phyloP scores from a whole-genome alignment of 2,888 invertebrate species.

The Zeuzera pyrina region DNA sequence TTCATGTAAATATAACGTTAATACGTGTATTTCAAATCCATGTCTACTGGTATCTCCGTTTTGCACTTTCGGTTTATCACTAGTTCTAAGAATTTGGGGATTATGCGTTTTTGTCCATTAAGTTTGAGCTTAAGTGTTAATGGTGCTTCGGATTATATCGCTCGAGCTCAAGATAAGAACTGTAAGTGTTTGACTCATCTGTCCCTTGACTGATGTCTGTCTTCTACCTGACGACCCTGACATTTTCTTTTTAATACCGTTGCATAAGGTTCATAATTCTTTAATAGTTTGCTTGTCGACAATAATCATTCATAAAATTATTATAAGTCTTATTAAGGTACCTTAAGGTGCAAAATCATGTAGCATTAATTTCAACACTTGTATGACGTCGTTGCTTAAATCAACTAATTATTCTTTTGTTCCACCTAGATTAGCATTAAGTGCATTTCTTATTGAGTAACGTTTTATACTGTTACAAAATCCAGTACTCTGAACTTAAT shows the following conservation, averaged over 20 bases:
- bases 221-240: constrained; percentile 47
- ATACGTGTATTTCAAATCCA: constrained; percentile 3
- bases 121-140: constrained; percentile 59
- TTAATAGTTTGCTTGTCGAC: constrained; percentile 8
- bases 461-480: too few species aligned
- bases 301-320: too few species aligned
- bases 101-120: constrained; percentile 70
- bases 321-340: constrained; percentile 2
- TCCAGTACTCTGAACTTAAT: too few species aligned
- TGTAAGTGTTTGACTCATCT: constrained; percentile 44
- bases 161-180: constrained; percentile 39
- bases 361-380: too few species aligned
- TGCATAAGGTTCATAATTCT: constrained; percentile 13
- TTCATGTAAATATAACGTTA: too few species aligned
- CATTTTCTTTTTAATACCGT: constrained; percentile 16
- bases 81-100: constrained; percentile 42
- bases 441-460: not conserved
- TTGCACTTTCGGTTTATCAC: constrained; percentile 37
- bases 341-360: too few species aligned
- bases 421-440: constrained; percentile 11
- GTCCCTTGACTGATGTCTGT: constrained; percentile 47
- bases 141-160: constrained; percentile 61
- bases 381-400: constrained; percentile 6
- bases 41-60: constrained; percentile 20
- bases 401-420: constrained; percentile 26